A percentile compares a stretch with the other conserved stretches of the same genome.
phyloP scores from a whole-genome alignment of 2,113 vertebrate species.

The Sminthopsis crassicaudata region DNA sequence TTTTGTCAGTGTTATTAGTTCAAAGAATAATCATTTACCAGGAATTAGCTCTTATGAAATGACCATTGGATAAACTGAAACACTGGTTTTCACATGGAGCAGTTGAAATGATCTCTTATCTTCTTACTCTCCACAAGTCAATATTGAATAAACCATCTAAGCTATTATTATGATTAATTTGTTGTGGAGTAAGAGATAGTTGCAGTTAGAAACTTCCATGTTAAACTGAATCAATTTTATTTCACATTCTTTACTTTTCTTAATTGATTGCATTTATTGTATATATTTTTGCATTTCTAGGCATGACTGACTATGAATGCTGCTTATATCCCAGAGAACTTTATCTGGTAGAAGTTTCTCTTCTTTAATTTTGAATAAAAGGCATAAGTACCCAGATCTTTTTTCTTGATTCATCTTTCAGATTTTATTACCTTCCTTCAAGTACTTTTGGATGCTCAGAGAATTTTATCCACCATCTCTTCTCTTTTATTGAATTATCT shows the following conservation, averaged over 20 bases:
- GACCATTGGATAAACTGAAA: background rate
- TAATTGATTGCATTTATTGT: background rate
- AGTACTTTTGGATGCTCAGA: background rate
- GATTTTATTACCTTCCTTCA: conserved; percentile 42
- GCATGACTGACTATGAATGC: background rate
- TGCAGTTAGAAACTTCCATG: background rate
- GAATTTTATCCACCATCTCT: conserved; percentile 49
- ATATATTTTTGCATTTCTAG: background rate
- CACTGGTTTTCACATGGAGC: background rate
- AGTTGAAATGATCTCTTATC: background rate
- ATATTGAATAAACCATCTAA: background rate
- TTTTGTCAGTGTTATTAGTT: background rate
- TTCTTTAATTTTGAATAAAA: background rate
- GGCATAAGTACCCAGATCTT: background rate
- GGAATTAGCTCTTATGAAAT: background rate
- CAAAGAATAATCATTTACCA: background rate
- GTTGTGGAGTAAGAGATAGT: background rate
- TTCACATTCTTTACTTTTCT: background rate
- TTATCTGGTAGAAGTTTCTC: background rate
- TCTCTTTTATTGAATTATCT: conserved; percentile 59
- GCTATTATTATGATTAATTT: background rate
- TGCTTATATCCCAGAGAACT: background rate
- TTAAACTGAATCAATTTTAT: background rate
- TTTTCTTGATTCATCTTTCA: conserved; percentile 45
- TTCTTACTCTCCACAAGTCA: background rate